Evolutionary conservation across 2,888 invertebrate species (phyloP).

Genomic region (Hipparchia semele): DNA sequence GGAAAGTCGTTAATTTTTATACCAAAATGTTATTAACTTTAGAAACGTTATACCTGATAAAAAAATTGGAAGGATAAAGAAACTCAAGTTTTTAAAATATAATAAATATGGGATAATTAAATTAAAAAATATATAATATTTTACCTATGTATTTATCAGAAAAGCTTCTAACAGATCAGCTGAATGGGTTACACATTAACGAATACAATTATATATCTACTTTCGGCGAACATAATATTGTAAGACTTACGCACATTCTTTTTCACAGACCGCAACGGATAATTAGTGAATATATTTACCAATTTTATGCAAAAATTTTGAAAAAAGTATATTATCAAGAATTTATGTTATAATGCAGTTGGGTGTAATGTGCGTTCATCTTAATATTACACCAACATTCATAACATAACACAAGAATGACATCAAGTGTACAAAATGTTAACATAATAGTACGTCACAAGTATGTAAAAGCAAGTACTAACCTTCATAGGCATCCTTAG

Average conservation of each 20-base stretch:
- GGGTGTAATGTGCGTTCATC: neutral
- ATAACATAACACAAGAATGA: neutral
- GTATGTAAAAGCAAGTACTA: constrained; percentile 14
- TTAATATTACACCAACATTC: constrained; percentile 3
- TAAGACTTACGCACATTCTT: neutral
- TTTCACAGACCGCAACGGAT: neutral
- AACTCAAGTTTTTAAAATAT: neutral
- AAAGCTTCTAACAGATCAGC: constrained; percentile 1
- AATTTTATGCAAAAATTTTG: too few species aligned
- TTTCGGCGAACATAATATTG: neutral
- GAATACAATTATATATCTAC: neutral
- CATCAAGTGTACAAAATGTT: neutral
- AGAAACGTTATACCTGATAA: neutral
- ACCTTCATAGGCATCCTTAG: constrained; percentile 96
- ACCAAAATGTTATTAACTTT: neutral
- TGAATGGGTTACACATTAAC: neutral
- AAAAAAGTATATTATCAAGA: too few species aligned
- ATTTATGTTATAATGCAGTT: neutral
- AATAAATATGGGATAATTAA: neutral
- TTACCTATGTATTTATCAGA: neutral
- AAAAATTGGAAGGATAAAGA: neutral
- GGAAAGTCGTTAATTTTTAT: neutral
- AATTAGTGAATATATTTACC: neutral
- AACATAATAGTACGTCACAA: neutral
- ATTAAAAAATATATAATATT: constrained; percentile 2